Conservation (phyloP, 2,888 invertebrate genomes). For the Stegophylla sp. region DNA sequence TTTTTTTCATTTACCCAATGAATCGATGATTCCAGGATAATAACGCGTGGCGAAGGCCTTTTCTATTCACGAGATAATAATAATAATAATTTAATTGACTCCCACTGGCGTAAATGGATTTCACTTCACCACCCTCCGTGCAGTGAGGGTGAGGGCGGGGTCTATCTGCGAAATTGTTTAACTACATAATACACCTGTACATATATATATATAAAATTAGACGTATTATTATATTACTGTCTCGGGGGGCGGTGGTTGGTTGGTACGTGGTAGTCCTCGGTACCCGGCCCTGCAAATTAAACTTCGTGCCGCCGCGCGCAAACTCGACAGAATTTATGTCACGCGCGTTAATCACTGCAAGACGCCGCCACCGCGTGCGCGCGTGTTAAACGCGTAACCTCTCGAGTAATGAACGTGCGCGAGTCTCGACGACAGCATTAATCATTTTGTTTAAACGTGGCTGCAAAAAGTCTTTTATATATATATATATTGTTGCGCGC, state of each 20-base stretch:
- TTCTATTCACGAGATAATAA: no score
- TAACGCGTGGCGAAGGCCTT: not conserved
- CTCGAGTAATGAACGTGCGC: no score
- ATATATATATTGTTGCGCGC: not conserved
- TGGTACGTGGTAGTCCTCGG: not conserved
- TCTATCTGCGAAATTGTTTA: not conserved
- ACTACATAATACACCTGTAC: constrained; percentile 1
- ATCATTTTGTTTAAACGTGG: no score
- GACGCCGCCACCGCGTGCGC: not conserved
- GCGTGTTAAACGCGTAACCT: no score
- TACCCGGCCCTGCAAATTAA: not conserved
- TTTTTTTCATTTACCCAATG: not conserved
- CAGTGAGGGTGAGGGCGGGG: no score
- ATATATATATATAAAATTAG: no score
- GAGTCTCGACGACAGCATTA: no score
- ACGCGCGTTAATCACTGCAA: not conserved
- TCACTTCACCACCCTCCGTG: not conserved
- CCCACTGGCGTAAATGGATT: not conserved
- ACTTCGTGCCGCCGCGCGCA: not conserved
- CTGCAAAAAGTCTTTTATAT: constrained; percentile 1
- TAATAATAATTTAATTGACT: no score
- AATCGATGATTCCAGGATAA: not conserved
- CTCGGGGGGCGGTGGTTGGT: not conserved
- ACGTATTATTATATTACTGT: no score
- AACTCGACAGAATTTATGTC: not conserved